A percentile compares a stretch with the other conserved stretches of the same genome.
Evolutionary conservation across 1,140 invertebrate species (phyloP).

Genomic region (Teleogryllus occipitalis): DNA sequence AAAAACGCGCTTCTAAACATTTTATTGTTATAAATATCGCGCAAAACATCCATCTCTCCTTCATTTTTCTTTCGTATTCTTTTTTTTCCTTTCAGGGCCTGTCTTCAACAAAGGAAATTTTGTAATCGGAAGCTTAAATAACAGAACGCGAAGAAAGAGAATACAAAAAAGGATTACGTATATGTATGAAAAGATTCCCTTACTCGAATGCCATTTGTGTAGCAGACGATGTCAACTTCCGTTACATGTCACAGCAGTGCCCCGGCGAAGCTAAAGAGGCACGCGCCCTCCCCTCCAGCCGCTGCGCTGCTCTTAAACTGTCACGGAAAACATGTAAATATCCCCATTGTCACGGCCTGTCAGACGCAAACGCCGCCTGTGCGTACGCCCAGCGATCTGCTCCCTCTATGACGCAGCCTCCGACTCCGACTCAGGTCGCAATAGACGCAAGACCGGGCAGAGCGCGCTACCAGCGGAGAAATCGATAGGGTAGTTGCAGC

Average conservation of each 20-base stretch:
- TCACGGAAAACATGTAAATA: background rate
- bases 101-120: background rate
- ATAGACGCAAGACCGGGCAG: too few species aligned
- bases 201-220: background rate
- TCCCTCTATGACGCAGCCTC: too few species aligned
- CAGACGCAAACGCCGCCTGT: background rate
- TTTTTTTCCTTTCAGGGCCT: background rate
- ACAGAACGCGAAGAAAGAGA: background rate
- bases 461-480: too few species aligned
- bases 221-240: background rate
- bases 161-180: background rate
- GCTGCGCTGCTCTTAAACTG: background rate
- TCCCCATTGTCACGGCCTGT: background rate
- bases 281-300: background rate
- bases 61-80: background rate
- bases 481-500: too few species aligned
- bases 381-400: too few species aligned
- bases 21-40: background rate
- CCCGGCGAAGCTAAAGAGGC: background rate
- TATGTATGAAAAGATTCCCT: background rate
- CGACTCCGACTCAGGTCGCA: too few species aligned
- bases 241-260: background rate
- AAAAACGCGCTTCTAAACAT: background rate
- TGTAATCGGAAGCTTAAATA: constrained; percentile 1
- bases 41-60: background rate